Evolutionary conservation across 2,113 vertebrate genomes (phyloP).

Genomic region (Himantopus leucocephalus): DNA sequence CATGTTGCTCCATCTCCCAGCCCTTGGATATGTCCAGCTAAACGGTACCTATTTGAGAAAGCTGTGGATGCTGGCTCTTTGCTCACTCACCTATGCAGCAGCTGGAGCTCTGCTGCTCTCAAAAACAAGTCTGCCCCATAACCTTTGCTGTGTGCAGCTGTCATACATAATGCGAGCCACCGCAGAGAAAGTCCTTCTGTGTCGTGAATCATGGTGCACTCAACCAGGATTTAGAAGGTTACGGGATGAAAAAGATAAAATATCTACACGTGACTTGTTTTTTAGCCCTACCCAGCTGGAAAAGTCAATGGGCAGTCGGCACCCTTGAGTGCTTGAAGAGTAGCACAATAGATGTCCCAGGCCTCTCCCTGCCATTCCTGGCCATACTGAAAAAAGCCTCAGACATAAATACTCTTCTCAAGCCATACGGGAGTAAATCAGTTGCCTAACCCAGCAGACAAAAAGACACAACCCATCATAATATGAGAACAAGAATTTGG

Average conservation of each 20-base stretch:
- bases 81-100: not conserved
- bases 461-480: not conserved
- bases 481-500: not conserved
- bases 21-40: not conserved
- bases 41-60: not conserved
- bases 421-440: not conserved
- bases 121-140: not conserved
- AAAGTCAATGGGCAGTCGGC: not conserved
- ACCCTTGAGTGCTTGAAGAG: not conserved
- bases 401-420: not conserved
- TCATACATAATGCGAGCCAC: not conserved
- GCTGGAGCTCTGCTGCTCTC: not conserved
- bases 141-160: not conserved
- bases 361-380: not conserved
- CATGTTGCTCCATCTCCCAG: not conserved
- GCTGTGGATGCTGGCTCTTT: not conserved
- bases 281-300: not conserved
- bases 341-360: not conserved
- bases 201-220: not conserved
- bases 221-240: not conserved
- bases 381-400: not conserved
- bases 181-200: not conserved
- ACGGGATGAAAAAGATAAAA: not conserved
- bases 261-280: not conserved
- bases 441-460: constrained; percentile 37